Percentiles rank a stretch among this genome's conserved stretches.
Conservation (phyloP, 1,140 invertebrate species). For the Zaprionus tsacasi region DNA sequence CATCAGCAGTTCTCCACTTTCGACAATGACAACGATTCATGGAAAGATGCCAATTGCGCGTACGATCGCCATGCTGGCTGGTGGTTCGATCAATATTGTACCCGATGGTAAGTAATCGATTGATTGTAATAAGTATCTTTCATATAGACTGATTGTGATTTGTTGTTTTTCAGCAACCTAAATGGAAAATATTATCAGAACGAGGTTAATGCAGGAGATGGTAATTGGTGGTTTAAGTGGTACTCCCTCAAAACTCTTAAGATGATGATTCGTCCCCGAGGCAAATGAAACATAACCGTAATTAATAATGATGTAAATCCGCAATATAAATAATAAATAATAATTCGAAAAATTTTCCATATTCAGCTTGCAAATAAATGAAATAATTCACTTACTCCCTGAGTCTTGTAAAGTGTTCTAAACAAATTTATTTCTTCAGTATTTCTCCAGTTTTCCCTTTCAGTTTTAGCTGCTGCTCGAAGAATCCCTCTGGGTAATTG, state of each 20-base stretch:
- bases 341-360: not conserved
- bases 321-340: not conserved
- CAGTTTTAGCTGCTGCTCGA: not conserved
- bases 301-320: no score
- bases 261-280: not conserved
- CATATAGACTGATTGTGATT: not conserved
- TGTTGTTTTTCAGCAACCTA: no score
- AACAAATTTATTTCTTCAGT: not conserved
- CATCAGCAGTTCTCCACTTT: not conserved
- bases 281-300: not conserved
- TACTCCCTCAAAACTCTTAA: not conserved
- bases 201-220: no score
- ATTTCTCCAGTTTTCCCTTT: not conserved
- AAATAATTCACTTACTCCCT: not conserved
- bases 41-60: no score
- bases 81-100: not conserved
- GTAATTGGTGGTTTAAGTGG: accelerated
- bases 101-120: not conserved
- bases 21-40: not conserved
- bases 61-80: accelerated
- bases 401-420: not conserved
- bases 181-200: no score
- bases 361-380: not conserved
- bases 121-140: not conserved
- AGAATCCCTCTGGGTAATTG: not conserved